Evolutionary conservation across 2,888 invertebrate species (phyloP), one percentile per base, ranked within the genome.

Genomic region (Apodemia zela): DNA sequence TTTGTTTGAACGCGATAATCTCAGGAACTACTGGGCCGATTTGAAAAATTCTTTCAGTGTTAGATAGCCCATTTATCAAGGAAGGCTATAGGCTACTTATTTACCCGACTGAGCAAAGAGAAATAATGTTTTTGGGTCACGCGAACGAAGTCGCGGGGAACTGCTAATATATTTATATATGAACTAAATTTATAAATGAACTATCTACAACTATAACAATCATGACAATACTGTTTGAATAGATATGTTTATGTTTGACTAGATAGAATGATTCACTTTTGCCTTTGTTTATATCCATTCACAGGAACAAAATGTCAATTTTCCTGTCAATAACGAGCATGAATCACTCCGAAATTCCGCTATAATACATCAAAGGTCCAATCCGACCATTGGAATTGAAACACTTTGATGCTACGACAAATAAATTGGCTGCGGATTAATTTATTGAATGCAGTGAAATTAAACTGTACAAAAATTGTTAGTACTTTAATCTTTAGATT

Each of bases 221-320:
- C 42, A 4, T 15, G 15, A 42, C 15, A 15, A 42, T 45, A 45
- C 15, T 7, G 45, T n/a, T n/a, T 45, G n/a, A 45, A 4, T 45
- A n/a, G 45, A 42, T 15, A n/a, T n/a, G 45, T 45, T 45, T 45
- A n/a, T n/a, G 45, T 45, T 45, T 11, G n/a, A 51, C 51, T 51
- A 51, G 21, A 51, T 21, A 54, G 47, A 42, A 11, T 18, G 33
- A 51, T 38, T 21, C 38, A 62, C 61, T 61, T 63, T 63, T 63
- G 18, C 67, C 60, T 49, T 67, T 70, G 70, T 70, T 67, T 65
- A 42, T 62, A 61, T 65, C 49, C 64, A 61, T 62, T 62, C 66
- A 68, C 68, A 67, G 67, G 62, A 65, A 67, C 66, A 65, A 65
- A 66, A 58, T 54, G 60, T 59, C 59, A 62, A 60, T 65, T 45